These are phyloP conservation scores for Lindbergichthys nudifrons DNA, from an alignment of 2,797 vertebrate genomes.

Conservation along the genomic window DNA sequence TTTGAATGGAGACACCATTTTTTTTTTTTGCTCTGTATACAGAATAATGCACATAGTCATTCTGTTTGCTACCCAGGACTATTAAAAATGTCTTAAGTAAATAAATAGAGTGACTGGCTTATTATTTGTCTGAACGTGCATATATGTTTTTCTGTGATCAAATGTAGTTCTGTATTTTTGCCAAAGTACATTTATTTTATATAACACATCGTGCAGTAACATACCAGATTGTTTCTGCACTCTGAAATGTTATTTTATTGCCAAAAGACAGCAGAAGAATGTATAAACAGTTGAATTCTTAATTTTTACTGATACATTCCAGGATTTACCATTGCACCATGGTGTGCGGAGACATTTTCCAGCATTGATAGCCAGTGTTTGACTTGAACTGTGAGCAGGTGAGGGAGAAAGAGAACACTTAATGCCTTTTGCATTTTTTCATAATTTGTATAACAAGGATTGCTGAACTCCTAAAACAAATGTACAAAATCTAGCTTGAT, in stretches of 20 bases:
- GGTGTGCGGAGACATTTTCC: constrained; percentile 38
- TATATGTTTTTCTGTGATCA: not conserved
- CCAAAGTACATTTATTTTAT: constrained; percentile 30
- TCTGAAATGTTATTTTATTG: constrained; percentile 36
- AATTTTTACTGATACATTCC: constrained; percentile 56
- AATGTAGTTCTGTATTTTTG: constrained; percentile 4
- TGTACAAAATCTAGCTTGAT: not conserved
- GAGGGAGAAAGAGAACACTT: not conserved
- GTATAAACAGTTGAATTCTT: constrained; percentile 60
- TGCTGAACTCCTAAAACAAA: not conserved
- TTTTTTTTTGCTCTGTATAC: constrained; percentile 53
- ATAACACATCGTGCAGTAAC: constrained; percentile 52
- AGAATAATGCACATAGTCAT: constrained; percentile 64
- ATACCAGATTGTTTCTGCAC: constrained; percentile 36
- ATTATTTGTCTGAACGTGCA: constrained; percentile 15
- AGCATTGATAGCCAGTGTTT: too few species aligned
- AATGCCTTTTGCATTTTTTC: not conserved
- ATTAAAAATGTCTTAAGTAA: constrained; percentile 76
- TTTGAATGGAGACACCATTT: constrained; percentile 53
- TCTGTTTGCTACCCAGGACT: constrained; percentile 70
- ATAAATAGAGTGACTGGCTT: constrained; percentile 17
- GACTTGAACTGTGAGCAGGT: too few species aligned
- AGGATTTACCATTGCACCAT: constrained; percentile 41
- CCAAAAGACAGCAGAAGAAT: constrained; percentile 54
- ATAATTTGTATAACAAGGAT: not conserved